Evolutionary conservation across 2,797 vertebrate species (phyloP).

Genomic region (Rhodeus uyekii): DNA sequence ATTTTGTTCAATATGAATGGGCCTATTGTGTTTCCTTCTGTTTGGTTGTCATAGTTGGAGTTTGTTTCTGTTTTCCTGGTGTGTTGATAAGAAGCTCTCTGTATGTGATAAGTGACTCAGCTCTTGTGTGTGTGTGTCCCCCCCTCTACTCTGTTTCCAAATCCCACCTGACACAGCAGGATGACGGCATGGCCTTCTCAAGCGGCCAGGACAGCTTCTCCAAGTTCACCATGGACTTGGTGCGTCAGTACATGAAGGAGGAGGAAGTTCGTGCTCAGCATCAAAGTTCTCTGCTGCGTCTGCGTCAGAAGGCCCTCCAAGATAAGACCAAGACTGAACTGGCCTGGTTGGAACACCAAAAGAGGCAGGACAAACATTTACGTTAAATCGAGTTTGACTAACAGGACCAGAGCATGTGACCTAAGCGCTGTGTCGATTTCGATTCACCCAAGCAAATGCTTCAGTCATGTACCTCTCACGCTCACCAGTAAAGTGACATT

Average conservation of each 20-base stretch:
- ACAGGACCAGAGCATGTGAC: neutral
- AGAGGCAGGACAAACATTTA: slow-evolving; percentile 71
- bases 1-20: neutral
- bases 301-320: slow-evolving; percentile 93
- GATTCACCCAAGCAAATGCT: neutral
- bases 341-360: slow-evolving; percentile 97
- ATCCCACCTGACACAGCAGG: slow-evolving; percentile 64
- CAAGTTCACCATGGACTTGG: slow-evolving; percentile 98
- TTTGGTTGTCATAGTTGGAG: slow-evolving; percentile 25
- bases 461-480: neutral
- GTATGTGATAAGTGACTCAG: neutral
- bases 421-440: neutral
- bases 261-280: slow-evolving; percentile 95
- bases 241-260: slow-evolving; percentile 97
- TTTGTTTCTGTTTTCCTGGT: slow-evolving; percentile 1
- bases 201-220: slow-evolving; percentile 93
- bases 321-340: slow-evolving; percentile 94
- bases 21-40: neutral
- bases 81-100: slow-evolving; percentile 1
- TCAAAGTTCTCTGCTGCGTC: slow-evolving; percentile 90
- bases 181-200: slow-evolving; percentile 87
- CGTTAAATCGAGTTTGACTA: neutral
- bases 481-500: neutral
- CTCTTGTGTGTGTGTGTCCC: slow-evolving; percentile 4
- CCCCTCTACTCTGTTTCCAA: neutral